phyloP scores from a whole-genome alignment of 2,797 vertebrate species.

The Hemitrygon akajei region DNA sequence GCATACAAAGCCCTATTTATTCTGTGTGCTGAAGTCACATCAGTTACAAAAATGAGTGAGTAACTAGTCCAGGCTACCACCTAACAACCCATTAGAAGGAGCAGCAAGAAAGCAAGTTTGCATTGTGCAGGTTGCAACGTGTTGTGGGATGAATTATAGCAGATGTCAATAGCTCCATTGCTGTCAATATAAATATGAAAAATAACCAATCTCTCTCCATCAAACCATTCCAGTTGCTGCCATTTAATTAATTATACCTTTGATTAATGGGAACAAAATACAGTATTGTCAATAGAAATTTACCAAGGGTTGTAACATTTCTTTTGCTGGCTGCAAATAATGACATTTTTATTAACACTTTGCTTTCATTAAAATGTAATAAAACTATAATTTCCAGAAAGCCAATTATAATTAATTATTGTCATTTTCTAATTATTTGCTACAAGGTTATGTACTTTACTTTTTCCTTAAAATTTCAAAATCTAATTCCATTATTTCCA shows the following conservation, averaged over 20 bases:
- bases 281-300: constrained; percentile 26
- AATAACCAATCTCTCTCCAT: constrained; percentile 55
- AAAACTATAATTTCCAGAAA: neutral
- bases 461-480: neutral
- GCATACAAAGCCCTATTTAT: constrained; percentile 44
- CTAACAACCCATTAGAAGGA: constrained; percentile 59
- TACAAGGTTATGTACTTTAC: neutral
- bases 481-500: neutral
- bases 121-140: neutral
- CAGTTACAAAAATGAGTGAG: constrained; percentile 51
- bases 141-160: constrained; percentile 48
- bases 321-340: neutral
- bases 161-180: constrained; percentile 44
- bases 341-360: neutral
- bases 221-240: constrained; percentile 48
- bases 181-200: constrained; percentile 56
- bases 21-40: constrained; percentile 48
- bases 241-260: constrained; percentile 49
- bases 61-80: constrained; percentile 50
- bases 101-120: constrained; percentile 50
- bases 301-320: neutral
- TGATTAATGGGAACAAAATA: constrained; percentile 46
- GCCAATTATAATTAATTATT: neutral
- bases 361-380: neutral
- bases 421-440: neutral